Conservation (phyloP, 2,888 invertebrate genomes). For the Scelioninae gen. 1 region DNA sequence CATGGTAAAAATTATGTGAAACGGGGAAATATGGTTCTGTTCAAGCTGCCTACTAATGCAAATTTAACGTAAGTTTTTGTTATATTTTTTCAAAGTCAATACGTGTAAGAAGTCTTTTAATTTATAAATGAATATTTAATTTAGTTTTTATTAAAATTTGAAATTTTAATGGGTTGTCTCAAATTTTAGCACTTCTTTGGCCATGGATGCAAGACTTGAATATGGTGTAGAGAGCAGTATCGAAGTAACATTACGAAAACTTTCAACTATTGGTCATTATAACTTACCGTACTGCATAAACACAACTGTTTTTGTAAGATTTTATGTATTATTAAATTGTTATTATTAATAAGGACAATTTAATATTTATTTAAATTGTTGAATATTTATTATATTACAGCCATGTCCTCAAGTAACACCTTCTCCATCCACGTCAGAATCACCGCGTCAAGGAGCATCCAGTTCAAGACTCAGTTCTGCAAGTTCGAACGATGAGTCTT, state of each 20-base stretch:
- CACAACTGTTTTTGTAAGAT: conserved; percentile 82
- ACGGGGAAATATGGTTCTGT: conserved; percentile 83
- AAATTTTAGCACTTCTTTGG: conserved; percentile 86
- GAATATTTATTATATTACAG: not conserved
- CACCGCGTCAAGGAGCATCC: conserved; percentile 56
- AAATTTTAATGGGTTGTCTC: too few relatives aligned
- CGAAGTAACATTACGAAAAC: conserved; percentile 90
- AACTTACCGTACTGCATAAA: conserved; percentile 86
- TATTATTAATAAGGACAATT: not conserved
- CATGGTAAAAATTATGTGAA: conserved; percentile 87
- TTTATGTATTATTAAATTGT: conserved; percentile 18
- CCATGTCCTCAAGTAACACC: conserved; percentile 36
- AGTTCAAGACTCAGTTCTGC: conserved; percentile 68
- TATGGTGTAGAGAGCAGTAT: conserved; percentile 91
- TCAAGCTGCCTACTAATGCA: conserved; percentile 81
- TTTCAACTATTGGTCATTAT: conserved; percentile 88
- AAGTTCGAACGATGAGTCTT: conserved; percentile 73
- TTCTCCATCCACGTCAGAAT: conserved; percentile 59
- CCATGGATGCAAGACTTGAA: conserved; percentile 91
- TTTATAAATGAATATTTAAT: too few relatives aligned
- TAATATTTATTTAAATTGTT: conserved; percentile 11
- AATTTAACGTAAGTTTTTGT: too few relatives aligned
- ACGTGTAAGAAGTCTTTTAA: too few relatives aligned
- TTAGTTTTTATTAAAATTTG: not conserved
- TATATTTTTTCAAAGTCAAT: too few relatives aligned